Conservation (phyloP, 2,113 vertebrate species). For the Menura novaehollandiae region DNA sequence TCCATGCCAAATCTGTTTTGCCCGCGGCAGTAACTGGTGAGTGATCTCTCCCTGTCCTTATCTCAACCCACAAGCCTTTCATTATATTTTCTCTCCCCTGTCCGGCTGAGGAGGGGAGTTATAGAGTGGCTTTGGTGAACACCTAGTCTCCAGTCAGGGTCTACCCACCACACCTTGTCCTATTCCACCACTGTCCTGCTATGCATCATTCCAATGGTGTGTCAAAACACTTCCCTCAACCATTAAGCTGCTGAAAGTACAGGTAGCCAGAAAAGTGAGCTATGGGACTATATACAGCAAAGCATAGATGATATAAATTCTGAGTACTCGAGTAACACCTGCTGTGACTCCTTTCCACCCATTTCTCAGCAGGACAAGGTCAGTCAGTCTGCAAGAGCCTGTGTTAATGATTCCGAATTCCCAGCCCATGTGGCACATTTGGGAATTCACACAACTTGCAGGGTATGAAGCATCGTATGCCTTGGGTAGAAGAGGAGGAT, state of each 20-base stretch:
- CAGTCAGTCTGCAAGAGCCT: not conserved
- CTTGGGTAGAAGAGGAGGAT: not conserved
- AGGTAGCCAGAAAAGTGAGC: not conserved
- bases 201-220: fast-evolving
- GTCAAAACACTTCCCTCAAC: not conserved
- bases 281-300: not conserved
- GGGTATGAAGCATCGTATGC: not conserved
- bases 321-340: not conserved
- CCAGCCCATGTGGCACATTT: not conserved
- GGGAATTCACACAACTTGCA: not conserved
- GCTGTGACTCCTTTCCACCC: not conserved
- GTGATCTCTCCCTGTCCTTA: not conserved
- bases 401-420: not conserved
- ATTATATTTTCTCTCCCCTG: not conserved
- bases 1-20: not conserved
- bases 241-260: not conserved
- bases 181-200: not conserved
- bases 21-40: not conserved
- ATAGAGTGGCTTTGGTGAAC: not conserved
- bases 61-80: not conserved
- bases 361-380: not conserved
- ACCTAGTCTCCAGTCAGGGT: not conserved
- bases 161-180: no score
- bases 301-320: not conserved
- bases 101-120: not conserved